Percentiles rank a stretch among this genome's conserved stretches.
phyloP scores from a whole-genome alignment of 2,797 vertebrate genomes.

The Tadarida brasiliensis region DNA sequence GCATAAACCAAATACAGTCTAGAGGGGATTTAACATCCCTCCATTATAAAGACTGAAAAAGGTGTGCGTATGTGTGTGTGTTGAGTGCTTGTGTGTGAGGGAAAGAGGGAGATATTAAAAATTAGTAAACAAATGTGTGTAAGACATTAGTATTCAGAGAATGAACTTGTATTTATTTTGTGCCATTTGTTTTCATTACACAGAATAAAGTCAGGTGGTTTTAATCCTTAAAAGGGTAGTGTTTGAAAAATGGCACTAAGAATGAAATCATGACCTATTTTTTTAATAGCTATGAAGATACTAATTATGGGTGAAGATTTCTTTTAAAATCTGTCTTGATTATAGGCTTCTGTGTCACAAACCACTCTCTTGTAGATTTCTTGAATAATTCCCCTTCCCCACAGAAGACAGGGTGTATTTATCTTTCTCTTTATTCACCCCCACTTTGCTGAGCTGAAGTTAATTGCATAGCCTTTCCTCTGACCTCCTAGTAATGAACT shows the following conservation, averaged over 20 bases:
- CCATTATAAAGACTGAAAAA: conserved; percentile 82
- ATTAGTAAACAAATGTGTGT: conserved; percentile 62
- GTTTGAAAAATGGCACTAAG: conserved; percentile 84
- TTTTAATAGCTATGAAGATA: conserved; percentile 86
- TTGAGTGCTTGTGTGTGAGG: conserved; percentile 54
- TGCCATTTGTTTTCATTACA: conserved; percentile 86
- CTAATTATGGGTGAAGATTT: conserved; percentile 86
- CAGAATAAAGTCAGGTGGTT: conserved; percentile 83
- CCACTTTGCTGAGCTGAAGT: conserved; percentile 64
- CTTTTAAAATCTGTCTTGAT: conserved; percentile 73
- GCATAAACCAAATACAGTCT: conserved; percentile 90
- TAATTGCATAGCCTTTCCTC: conserved; percentile 64
- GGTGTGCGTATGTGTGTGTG: conserved; percentile 14
- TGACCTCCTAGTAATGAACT: conserved; percentile 66
- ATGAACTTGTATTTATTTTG: conserved; percentile 85
- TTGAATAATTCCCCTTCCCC: conserved; percentile 67
- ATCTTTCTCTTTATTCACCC: conserved; percentile 71
- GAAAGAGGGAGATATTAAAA: conserved; percentile 74
- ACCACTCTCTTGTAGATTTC: conserved; percentile 70
- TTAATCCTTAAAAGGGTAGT: conserved; percentile 79
- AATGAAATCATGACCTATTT: conserved; percentile 84
- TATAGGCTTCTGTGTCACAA: conserved; percentile 68
- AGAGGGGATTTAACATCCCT: conserved; percentile 82
- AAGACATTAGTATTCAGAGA: conserved; percentile 78
- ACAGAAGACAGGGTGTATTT: conserved; percentile 79